Evolutionary conservation across 1,140 invertebrate genomes (phyloP), one percentile per base, ranked within the genome.

Genomic region (Formica exsecta): DNA sequence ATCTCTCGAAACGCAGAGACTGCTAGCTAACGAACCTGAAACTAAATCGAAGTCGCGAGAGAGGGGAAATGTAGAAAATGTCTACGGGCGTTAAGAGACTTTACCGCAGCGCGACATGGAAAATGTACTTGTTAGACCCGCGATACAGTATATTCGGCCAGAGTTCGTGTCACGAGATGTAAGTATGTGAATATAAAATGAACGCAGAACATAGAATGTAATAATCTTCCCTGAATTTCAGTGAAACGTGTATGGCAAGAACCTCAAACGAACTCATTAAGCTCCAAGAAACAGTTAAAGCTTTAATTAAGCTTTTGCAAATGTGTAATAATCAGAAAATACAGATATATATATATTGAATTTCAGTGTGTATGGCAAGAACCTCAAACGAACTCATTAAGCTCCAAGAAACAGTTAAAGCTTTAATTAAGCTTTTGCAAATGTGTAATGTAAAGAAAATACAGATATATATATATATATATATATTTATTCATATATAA

Each of bases 41-140:
- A 85, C 81, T 76, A 44, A 66, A 61, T 65, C 74, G 36, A 66
- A 75, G 48, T 22, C 57, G 6, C 38, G 51, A 13, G 22, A 32
- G 51, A n/a, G 22, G n/a, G 8, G 25, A 51, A 51, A 19, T 7
- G 29, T 68, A 25, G 68, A 71, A 81, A 83, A 83, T 73, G 68
- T 81, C 66, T 81, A 36, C n/a, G 54, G 66, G 79, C 57, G 66
- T 83, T 83, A 83, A 83, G 79, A 74, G 79, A 83, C 38, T 74
- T 83, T 48, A 61, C 79, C 68, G 54, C 68, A 61, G 3, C 38
- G 79, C 68, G 41, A 73, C 25, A n/a, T 61, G 66, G 54, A 83
- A 73, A 73, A 83, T 73, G 68, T 73, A 83, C 54, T 74, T 51
- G 48, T 51, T 36, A 77, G 38, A 65, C 65, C 44, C 25, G 61